Evolutionary conservation across 2,113 vertebrate genomes (phyloP), one percentile per base, ranked within the genome.

Genomic region (Salvator merianae): DNA sequence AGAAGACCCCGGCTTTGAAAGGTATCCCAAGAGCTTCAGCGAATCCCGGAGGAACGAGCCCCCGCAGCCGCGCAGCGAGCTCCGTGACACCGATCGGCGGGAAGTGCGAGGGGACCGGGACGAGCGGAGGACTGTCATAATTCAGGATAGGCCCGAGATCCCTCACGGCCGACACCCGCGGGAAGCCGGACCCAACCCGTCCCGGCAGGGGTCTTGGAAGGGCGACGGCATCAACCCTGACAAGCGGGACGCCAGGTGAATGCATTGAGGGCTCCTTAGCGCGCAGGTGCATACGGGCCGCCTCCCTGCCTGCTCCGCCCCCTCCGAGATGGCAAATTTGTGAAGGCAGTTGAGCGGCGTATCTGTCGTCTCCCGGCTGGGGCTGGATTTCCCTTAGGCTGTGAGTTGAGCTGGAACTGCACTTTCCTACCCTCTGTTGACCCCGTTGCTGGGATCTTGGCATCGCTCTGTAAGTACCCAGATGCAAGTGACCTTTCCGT

Each of bases 1-100:
- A 82, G 97, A 99, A 73, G 94, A 97, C 53, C 92, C 97, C 0
- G 94, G 95, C 22, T 98, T 99, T 87, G 98, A 99, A 88, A 86
- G 97, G 70, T 99, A 98, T 63, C 97, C 97, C 8, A 99, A 99
- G 93, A 96, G 88, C 90, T 99, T 99, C 86, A 97, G 96, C 14
- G 94, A 97, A 0, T 97, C 98, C 28, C 95, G 98, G 88, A 96
- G 98, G 88, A 93, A 97, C 1, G 98, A 99, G 71, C 94, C 96
- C 1, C 94, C 95, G 0, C 96, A 94, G 24, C 94, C 97, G 0
- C 94, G 98, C 20, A 87, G 94, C 0, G 98, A 99, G 62, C 96
- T 99, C 6, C 93, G 98, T 22, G 98, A 99, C 91, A 94, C 96
- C 0, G 97, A 99, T 84, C 95, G 98, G 34, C 93, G 98, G 68